Conservation (phyloP, 2,113 vertebrate species). For the Sinosuthora webbiana region DNA sequence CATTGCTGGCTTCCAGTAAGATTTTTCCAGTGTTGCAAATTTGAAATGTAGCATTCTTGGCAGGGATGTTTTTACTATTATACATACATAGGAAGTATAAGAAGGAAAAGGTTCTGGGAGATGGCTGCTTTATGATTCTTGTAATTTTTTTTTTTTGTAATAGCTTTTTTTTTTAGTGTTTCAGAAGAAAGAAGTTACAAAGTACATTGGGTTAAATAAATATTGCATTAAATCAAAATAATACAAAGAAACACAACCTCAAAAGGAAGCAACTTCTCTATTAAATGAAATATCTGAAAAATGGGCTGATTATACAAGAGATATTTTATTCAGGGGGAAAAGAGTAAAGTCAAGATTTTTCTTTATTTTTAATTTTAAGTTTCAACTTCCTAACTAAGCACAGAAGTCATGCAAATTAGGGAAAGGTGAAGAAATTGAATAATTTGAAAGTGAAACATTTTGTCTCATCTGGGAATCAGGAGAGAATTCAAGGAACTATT, state of each 20-base stretch:
- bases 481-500: conserved; percentile 16
- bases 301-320: background rate
- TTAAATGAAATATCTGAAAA: background rate
- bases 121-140: background rate
- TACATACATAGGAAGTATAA: background rate
- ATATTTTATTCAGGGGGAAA: background rate
- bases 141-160: background rate
- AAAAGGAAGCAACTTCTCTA: background rate
- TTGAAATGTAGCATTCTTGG: background rate
- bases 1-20: background rate
- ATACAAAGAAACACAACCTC: background rate
- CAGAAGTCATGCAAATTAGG: background rate
- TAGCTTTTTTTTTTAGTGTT: background rate
- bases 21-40: background rate
- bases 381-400: background rate
- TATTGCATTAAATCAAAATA: background rate
- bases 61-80: background rate
- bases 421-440: background rate
- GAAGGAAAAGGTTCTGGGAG: background rate
- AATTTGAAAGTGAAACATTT: background rate
- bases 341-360: background rate
- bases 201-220: background rate
- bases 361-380: background rate
- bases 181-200: background rate
- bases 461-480: background rate